Base-by-base conservation (phyloP, 2,888 invertebrate species). In the Hermodice carunculata region DNA sequence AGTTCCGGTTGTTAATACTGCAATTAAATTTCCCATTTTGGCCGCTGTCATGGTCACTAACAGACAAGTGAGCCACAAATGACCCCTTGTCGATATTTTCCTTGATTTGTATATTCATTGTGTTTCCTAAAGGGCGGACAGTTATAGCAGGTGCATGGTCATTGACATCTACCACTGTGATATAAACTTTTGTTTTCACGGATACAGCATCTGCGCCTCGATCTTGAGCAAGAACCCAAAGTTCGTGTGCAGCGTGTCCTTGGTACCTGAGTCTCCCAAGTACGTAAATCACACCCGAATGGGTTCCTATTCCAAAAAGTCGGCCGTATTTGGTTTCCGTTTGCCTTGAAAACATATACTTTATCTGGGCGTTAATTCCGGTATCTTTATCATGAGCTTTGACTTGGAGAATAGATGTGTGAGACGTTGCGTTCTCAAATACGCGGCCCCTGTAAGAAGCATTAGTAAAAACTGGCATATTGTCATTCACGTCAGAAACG, bases 401-500 rank as follows among this genome's bases (percentile, higher is more conserved):
- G n/a, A n/a, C n/a, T n/a, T n/a, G n/a, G n/a, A n/a, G n/a, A n/a
- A n/a, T n/a, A n/a, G n/a, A n/a, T n/a, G n/a, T n/a, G n/a, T n/a
- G n/a, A n/a, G n/a, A n/a, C n/a, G n/a, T n/a, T n/a, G n/a, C n/a
- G 29, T 60, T 60, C 32, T 60, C 60, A 19, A 32, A 24, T 28
- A 49, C 49, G 3, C 34, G 34, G 17, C 48, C 49, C 44, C 56
- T 43, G 19, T 61, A 61, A 14, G 56, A 46, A 8, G 37, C 44
- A 24, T 61, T 61, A 43, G 29, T 34, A 61, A 53, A 61, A n/a
- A 34, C 42, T 1, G 61, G 61, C 14, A 40, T 61, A 28, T 61
- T 56, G 19, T 61, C 61, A 43, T 61, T 61, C 14, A 46, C 53
- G 28, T 61, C 61, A 40, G 32, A 40, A 5, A 61, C 61, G 14